phyloP scores from a whole-genome alignment of 1,140 invertebrate species.

The Archegozetes longisetosus region DNA sequence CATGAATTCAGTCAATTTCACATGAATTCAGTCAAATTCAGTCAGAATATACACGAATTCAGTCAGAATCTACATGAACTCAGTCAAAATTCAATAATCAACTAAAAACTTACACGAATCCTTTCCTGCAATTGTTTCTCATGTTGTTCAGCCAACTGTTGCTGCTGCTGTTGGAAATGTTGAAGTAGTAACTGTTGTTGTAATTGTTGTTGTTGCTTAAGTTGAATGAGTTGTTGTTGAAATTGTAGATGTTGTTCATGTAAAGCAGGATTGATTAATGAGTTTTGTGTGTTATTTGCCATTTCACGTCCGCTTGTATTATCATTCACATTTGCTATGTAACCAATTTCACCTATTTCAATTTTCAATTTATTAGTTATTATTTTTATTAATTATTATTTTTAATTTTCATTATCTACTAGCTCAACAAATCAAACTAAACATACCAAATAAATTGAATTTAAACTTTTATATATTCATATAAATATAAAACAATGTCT shows the following conservation, averaged over 20 bases:
- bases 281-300: neutral
- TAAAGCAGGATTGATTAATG: neutral
- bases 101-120: constrained; percentile 71
- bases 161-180: constrained; percentile 70
- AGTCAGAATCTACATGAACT: too few relatives aligned
- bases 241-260: constrained; percentile 34
- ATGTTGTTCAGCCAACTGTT: constrained; percentile 69
- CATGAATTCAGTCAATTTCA: too few relatives aligned
- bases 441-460: neutral
- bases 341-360: neutral
- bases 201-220: constrained; percentile 68
- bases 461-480: too few relatives aligned
- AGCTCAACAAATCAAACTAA: neutral
- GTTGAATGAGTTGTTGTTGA: constrained; percentile 45
- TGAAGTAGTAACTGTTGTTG: constrained; percentile 73
- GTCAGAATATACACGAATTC: too few relatives aligned
- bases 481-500: neutral
- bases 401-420: neutral
- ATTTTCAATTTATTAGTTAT: neutral
- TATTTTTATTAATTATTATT: neutral
- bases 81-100: too few relatives aligned
- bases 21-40: too few relatives aligned
- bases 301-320: neutral
- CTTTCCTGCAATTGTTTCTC: constrained; percentile 72
- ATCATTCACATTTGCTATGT: too few relatives aligned